Percentiles rank a stretch among this genome's conserved stretches.
Conservation (phyloP, 2,797 vertebrate genomes). For the Spinus olivaceus region DNA sequence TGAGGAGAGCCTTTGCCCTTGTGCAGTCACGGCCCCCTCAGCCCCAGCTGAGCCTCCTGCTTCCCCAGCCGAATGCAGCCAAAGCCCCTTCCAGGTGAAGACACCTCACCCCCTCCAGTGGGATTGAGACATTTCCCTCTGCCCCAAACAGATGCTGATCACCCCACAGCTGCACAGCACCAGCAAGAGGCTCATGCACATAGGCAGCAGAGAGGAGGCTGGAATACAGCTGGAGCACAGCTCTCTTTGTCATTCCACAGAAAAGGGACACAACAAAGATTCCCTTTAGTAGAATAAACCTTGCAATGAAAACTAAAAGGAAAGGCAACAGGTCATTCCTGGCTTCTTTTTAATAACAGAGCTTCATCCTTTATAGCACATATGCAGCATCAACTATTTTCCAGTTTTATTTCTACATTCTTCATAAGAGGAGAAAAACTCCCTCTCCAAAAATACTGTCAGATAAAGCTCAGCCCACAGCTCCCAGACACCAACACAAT, state of each 20-base stretch:
- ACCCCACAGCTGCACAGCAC: not conserved
- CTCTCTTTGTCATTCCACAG: not conserved
- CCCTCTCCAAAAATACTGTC: fast-evolving
- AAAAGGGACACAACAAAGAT: not conserved
- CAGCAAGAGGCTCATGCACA: not conserved
- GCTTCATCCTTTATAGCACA: not conserved
- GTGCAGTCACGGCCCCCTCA: not conserved
- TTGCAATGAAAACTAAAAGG: not conserved
- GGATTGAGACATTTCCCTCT: not conserved
- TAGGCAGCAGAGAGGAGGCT: not conserved
- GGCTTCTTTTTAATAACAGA: fast-evolving
- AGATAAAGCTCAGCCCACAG: not conserved
- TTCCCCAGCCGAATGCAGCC: not conserved
- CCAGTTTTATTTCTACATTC: not conserved
- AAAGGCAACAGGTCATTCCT: not conserved
- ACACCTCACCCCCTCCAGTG: not conserved
- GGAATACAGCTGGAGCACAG: not conserved
- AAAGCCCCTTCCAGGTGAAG: not conserved
- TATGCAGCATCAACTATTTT: not conserved
- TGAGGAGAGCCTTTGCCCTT: not conserved
- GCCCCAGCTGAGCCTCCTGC: not conserved
- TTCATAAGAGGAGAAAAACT: fast-evolving
- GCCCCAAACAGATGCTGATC: not conserved
- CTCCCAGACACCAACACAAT: not conserved
- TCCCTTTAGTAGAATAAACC: not conserved